Evolutionary conservation across 2,888 invertebrate species (phyloP), one percentile per base, ranked within the genome.

Genomic region (Ochropacha duplaris): DNA sequence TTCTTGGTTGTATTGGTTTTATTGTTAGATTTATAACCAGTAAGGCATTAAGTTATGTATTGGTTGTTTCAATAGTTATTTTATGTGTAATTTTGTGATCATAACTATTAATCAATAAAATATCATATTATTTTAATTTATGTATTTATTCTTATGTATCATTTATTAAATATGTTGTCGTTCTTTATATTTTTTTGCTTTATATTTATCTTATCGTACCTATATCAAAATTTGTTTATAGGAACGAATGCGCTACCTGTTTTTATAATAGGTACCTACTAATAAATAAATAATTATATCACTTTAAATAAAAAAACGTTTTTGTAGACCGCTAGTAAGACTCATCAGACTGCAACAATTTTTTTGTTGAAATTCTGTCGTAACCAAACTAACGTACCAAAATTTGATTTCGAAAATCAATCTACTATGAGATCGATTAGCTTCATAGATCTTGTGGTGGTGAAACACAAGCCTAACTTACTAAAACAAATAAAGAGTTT

Each of bases 1-100:
- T 52, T 52, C 44, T 44, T 9, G 8, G 52, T 52, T 24, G 26
- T 28, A 51, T 19, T 52, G 34, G 19, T 52, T 52, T 34, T 52
- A 52, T 31, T 52, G 22, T 52, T 28, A 52, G 52, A 52, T 52
- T 52, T 52, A 52, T 52, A 24, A 22, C 31, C 31, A 31, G 22
- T 52, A 28, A 28, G 19, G 52, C 9, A 52, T 31, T 52, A 31
- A 52, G 26, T 50, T 52, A 19, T 31, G 31, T 52, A 19, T 16
- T 44, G 16, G 8, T 19, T 19, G 44, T 16, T 19, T 19, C 44
- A 44, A 44, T 16, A 12, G 24, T 52, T 34, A 12, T 19, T 31
- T 52, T 52, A 52, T 31, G 26, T 28, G 26, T 22, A 12, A 52
- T 34, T 31, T 52, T 28, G 31, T 22, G 31, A 22, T 34, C 31